Evolutionary conservation across 2,797 vertebrate genomes (phyloP).

Genomic region (Myripristis jacobus): DNA sequence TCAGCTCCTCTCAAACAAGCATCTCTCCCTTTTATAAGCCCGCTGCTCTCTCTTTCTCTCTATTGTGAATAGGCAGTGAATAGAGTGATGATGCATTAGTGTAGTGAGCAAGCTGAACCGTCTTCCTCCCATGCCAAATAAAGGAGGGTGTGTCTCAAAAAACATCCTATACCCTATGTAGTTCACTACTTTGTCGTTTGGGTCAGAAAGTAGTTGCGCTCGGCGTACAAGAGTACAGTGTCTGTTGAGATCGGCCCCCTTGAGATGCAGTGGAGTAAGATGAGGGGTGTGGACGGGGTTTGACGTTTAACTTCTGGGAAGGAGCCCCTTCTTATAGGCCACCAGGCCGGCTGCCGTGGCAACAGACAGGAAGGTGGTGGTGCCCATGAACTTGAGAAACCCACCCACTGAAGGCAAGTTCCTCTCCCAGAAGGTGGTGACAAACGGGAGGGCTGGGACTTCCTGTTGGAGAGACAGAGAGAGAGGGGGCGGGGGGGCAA

Average conservation of each 20-base stretch:
- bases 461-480: slow-evolving; percentile 81
- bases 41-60: slow-evolving; percentile 10
- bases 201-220: slow-evolving; percentile 41
- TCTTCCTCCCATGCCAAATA: slow-evolving; percentile 26
- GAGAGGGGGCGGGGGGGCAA: too few species aligned
- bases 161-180: slow-evolving; percentile 14
- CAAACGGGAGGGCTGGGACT: slow-evolving; percentile 87
- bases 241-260: slow-evolving; percentile 26
- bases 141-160: slow-evolving; percentile 15
- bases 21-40: slow-evolving; percentile 4
- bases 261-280: slow-evolving; percentile 32
- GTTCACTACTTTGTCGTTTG: slow-evolving; percentile 31
- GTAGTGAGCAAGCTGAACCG: slow-evolving; percentile 37
- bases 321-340: slow-evolving; percentile 88
- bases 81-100: slow-evolving; percentile 21
- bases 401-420: slow-evolving; percentile 92
- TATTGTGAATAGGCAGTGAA: not conserved
- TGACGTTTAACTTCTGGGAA: slow-evolving; percentile 69
- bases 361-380: slow-evolving; percentile 84
- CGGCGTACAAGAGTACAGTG: slow-evolving; percentile 33
- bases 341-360: slow-evolving; percentile 81
- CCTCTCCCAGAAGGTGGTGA: slow-evolving; percentile 92
- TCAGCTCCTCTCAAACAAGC: slow-evolving; percentile 7
- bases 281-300: not conserved
- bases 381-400: slow-evolving; percentile 86